Evolutionary conservation across 35 echinoderm and acorn worm genomes (phyloP).

Genomic region (Ophiothrix spiculata): DNA sequence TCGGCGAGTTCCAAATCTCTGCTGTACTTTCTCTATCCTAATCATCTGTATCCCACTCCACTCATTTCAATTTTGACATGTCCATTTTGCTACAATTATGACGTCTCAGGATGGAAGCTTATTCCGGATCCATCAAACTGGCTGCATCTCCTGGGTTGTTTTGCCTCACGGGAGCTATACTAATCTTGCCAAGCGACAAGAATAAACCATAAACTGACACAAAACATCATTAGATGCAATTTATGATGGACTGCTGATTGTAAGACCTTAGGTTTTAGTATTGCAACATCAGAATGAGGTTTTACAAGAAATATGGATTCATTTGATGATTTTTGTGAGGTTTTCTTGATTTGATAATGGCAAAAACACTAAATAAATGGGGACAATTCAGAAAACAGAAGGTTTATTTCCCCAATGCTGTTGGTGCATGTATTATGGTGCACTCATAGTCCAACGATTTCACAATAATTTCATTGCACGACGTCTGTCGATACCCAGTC

Average conservation of each 20-base stretch:
- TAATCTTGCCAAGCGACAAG: conserved; percentile 1
- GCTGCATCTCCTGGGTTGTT: not conserved
- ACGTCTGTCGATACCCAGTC: too few relatives aligned
- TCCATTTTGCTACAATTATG: not conserved
- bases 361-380: not conserved
- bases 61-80: not conserved
- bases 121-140: not conserved
- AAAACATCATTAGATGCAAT: not conserved
- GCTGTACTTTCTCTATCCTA: too few relatives aligned
- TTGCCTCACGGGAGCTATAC: not conserved
- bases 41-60: too few relatives aligned
- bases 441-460: too few relatives aligned
- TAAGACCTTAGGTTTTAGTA: not conserved
- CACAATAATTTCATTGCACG: too few relatives aligned
- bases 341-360: not conserved
- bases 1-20: too few relatives aligned
- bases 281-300: not conserved
- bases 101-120: not conserved
- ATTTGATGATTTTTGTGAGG: not conserved
- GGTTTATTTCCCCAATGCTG: too few relatives aligned
- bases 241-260: not conserved
- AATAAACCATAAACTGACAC: not conserved
- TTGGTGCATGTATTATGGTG: too few relatives aligned
- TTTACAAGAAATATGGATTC: not conserved
- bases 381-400: not conserved